Evolutionary conservation across 2,797 vertebrate genomes (phyloP).

Genomic region (Glyptemys insculpta): DNA sequence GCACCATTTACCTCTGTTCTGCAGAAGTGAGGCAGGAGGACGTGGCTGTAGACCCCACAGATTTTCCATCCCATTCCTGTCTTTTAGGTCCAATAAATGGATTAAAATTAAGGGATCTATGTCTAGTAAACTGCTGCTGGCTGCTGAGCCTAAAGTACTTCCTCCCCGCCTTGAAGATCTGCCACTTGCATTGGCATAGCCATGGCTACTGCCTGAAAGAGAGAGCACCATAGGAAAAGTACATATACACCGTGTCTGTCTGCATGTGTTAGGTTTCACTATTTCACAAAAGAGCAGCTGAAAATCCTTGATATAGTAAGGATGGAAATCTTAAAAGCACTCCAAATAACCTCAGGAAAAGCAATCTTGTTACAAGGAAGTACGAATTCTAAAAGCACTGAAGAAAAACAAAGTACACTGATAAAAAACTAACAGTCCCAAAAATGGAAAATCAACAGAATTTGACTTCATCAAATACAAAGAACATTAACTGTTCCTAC

Average conservation of each 20-base stretch:
- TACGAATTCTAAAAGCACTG: background rate
- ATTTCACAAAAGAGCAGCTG: background rate
- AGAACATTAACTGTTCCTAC: background rate
- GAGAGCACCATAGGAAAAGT: background rate
- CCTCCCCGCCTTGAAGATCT: constrained; percentile 83
- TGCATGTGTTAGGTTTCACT: background rate
- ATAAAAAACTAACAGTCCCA: background rate
- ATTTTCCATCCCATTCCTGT: constrained; percentile 92
- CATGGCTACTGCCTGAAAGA: constrained; percentile 75
- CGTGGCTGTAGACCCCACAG: constrained; percentile 97
- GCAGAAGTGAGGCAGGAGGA: constrained; percentile 91
- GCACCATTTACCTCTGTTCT: constrained; percentile 87
- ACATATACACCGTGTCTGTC: background rate
- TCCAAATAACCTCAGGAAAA: fast-evolving
- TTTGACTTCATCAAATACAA: background rate
- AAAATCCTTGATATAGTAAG: background rate
- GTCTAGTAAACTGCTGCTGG: constrained; percentile 89
- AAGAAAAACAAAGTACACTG: background rate
- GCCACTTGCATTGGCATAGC: constrained; percentile 76
- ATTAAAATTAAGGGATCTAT: constrained; percentile 97
- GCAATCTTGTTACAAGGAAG: background rate
- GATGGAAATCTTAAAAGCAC: background rate
- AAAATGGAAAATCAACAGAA: background rate
- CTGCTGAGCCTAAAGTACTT: constrained; percentile 75
- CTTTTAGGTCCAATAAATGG: constrained; percentile 95